Conservation (phyloP, 2,888 invertebrate genomes). For the Nowickia ferox region DNA sequence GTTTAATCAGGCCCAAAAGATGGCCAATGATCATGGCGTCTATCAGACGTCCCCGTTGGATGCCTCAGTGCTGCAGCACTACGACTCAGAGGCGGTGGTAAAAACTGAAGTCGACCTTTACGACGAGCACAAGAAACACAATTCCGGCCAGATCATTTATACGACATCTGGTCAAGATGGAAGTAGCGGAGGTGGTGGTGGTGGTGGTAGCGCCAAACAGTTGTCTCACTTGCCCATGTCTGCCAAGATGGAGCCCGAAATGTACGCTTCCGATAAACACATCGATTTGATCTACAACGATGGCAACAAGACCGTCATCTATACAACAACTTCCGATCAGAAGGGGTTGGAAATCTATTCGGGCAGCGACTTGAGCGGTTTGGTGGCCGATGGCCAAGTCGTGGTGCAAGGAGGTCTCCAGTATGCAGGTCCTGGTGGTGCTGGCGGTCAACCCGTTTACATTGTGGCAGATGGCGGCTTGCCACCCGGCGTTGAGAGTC, state of each 20-base stretch:
- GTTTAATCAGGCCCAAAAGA: constrained; percentile 82
- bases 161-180: constrained; percentile 82
- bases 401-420: constrained; percentile 83
- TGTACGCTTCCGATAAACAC: constrained; percentile 84
- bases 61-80: constrained; percentile 82
- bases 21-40: constrained; percentile 79
- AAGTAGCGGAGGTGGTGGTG: constrained; percentile 82
- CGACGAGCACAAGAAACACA: constrained; percentile 81
- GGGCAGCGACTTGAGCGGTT: constrained; percentile 81
- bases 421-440: constrained; percentile 80
- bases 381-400: constrained; percentile 83
- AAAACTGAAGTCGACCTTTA: constrained; percentile 82
- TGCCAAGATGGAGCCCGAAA: constrained; percentile 80
- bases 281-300: constrained; percentile 93
- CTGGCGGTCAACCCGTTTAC: constrained; percentile 82
- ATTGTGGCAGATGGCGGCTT: constrained; percentile 81
- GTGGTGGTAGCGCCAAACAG: constrained; percentile 76
- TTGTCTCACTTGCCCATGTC: constrained; percentile 82
- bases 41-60: constrained; percentile 83
- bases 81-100: constrained; percentile 80
- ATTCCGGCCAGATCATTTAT: constrained; percentile 83
- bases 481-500: constrained; percentile 81
- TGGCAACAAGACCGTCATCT: constrained; percentile 92
- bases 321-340: constrained; percentile 90
- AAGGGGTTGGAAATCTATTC: constrained; percentile 89